Conservation (phyloP, 23 tunicate genomes). For the Aplidium turbinatum region DNA sequence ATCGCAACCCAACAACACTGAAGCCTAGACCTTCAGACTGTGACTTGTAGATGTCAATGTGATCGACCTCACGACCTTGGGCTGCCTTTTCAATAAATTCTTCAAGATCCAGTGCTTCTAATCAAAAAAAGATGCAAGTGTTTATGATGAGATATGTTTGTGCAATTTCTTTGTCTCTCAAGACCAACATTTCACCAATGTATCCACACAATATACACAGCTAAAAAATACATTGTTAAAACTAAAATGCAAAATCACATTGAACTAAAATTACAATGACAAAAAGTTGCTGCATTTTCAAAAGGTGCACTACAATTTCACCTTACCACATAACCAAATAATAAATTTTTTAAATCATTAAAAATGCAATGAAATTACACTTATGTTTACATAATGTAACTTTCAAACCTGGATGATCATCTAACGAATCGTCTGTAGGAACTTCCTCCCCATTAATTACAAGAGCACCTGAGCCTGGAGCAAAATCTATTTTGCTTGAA, state of each 20-base stretch:
- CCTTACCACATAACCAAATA: not conserved
- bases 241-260: too few species aligned
- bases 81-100: constrained; percentile 76
- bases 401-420: not conserved
- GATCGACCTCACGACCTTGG: constrained; percentile 83
- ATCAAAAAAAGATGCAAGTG: too few species aligned
- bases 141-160: too few species aligned
- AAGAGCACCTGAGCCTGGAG: constrained; percentile 65
- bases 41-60: constrained; percentile 68
- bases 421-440: constrained; percentile 24
- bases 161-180: too few species aligned
- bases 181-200: too few species aligned
- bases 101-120: constrained; percentile 30
- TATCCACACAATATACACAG: too few species aligned
- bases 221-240: too few species aligned
- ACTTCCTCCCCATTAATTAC: constrained; percentile 72
- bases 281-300: not conserved
- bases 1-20: constrained; percentile 90
- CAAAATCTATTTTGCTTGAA: constrained; percentile 54
- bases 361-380: not conserved
- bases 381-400: not conserved
- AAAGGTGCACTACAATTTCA: not conserved
- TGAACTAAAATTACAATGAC: too few species aligned
- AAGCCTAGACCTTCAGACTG: constrained; percentile 82
- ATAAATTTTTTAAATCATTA: not conserved